phyloP scores from a whole-genome alignment of 64 coral and sea anemone species.

The Orbicella faveolata region DNA sequence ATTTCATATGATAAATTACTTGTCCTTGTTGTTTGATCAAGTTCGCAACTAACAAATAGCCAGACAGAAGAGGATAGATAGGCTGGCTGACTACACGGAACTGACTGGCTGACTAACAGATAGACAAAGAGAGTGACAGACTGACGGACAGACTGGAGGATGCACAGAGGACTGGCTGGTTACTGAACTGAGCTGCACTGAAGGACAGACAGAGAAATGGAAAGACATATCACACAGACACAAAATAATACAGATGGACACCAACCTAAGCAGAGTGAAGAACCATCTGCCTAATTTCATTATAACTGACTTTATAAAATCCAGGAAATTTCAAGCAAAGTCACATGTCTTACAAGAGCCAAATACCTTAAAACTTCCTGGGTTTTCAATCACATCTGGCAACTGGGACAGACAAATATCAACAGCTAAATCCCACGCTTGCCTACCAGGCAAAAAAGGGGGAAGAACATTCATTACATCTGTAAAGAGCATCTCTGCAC shows the following conservation, averaged over 20 bases:
- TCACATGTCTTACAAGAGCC: background rate
- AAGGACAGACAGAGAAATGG: no score
- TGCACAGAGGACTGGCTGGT: no score
- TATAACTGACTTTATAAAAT: no score
- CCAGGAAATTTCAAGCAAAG: no score
- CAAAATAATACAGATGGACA: no score
- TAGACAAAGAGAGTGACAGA: background rate
- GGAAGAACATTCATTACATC: background rate
- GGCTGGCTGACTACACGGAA: background rate
- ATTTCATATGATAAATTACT: no score
- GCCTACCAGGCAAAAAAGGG: conserved; percentile 25
- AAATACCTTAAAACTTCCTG: conserved; percentile 68
- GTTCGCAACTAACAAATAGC: background rate
- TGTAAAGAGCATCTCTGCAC: background rate
- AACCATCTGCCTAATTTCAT: no score
- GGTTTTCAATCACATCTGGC: conserved; percentile 84
- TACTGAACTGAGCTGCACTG: no score
- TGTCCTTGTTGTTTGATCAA: no score
- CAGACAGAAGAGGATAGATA: no score
- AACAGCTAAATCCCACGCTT: conserved; percentile 98
- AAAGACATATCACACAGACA: no score
- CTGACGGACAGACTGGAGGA: background rate
- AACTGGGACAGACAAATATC: conserved; percentile 93
- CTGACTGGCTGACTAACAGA: background rate
- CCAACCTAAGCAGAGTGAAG: no score